Conservation (phyloP, 1,140 invertebrate species). For the Aphelenchoides fujianensis region DNA sequence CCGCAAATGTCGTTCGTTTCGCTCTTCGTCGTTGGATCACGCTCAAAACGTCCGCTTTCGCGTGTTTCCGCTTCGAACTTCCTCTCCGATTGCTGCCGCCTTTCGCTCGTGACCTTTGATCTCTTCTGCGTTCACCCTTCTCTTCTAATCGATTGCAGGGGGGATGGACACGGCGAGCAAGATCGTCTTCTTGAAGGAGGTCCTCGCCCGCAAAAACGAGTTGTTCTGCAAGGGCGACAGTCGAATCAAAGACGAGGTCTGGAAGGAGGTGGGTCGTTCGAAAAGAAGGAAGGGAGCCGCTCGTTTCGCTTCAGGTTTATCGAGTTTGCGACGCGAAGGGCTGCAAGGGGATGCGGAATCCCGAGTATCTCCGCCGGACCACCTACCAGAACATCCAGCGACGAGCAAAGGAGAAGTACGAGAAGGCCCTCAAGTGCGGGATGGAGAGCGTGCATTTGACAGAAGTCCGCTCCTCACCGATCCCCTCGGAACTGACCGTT, state of each 20-base stretch:
- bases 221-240: conserved; percentile 1
- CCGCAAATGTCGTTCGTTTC: too few species aligned
- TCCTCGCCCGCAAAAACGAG: background rate
- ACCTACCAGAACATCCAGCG: conserved; percentile 11
- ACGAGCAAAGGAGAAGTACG: conserved; percentile 8
- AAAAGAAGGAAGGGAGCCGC: background rate
- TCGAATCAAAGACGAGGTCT: background rate
- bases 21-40: too few species aligned
- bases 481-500: background rate
- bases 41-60: too few species aligned
- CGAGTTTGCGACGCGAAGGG: background rate
- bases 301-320: background rate
- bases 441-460: background rate
- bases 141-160: too few species aligned
- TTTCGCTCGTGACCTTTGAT: too few species aligned
- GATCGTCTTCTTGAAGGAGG: conserved; percentile 8
- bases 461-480: background rate
- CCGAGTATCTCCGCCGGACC: conserved; percentile 4
- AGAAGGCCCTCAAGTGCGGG: background rate
- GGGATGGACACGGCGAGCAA: conserved; percentile 8
- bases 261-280: background rate
- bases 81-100: too few species aligned
- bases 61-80: too few species aligned
- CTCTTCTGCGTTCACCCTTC: too few species aligned
- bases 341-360: background rate